A percentile compares a stretch with the other conserved stretches of the same genome.
These are phyloP conservation scores for Drosophila nannoptera DNA, from an alignment of 1,140 invertebrate species.

Conservation along the genomic window DNA sequence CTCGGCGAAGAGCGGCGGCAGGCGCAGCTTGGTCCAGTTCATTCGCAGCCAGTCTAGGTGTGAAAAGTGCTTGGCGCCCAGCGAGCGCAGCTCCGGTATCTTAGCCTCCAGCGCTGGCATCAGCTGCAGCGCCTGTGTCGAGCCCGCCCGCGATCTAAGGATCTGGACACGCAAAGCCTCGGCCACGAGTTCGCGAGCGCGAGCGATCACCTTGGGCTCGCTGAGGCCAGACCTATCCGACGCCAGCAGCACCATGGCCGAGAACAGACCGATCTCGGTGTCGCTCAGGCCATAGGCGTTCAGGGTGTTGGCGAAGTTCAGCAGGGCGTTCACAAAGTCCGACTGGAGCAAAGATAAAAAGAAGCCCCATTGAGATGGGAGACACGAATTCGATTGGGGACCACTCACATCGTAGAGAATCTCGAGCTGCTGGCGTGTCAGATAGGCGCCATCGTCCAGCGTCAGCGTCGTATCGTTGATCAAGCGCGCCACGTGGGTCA, in stretches of 20 bases:
- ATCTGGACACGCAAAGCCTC: constrained; percentile 83
- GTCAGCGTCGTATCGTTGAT: constrained; percentile 90
- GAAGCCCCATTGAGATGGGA: not conserved
- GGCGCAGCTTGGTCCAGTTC: constrained; percentile 90
- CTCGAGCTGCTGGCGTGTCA: constrained; percentile 92
- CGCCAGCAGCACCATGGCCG: constrained; percentile 90
- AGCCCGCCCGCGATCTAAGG: constrained; percentile 69
- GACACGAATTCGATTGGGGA: not conserved
- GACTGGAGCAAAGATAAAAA: constrained; percentile 78
- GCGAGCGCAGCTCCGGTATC: constrained; percentile 88
- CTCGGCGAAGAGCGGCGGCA: constrained; percentile 96
- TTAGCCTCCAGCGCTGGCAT: constrained; percentile 86
- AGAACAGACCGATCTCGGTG: constrained; percentile 94
- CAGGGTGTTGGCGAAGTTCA: constrained; percentile 89
- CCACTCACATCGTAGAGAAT: constrained; percentile 94
- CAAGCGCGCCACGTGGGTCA: constrained; percentile 90
- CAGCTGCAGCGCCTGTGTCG: constrained; percentile 80
- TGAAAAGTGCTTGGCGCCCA: constrained; percentile 91
- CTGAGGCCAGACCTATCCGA: constrained; percentile 89
- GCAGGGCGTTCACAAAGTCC: constrained; percentile 86
- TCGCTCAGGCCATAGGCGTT: constrained; percentile 90
- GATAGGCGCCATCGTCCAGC: constrained; percentile 94
- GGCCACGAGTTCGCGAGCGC: constrained; percentile 89
- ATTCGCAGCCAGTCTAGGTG: constrained; percentile 94
- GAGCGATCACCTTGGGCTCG: constrained; percentile 90